Evolutionary conservation across 2,888 invertebrate genomes (phyloP).

Genomic region (Chouioia cunea): DNA sequence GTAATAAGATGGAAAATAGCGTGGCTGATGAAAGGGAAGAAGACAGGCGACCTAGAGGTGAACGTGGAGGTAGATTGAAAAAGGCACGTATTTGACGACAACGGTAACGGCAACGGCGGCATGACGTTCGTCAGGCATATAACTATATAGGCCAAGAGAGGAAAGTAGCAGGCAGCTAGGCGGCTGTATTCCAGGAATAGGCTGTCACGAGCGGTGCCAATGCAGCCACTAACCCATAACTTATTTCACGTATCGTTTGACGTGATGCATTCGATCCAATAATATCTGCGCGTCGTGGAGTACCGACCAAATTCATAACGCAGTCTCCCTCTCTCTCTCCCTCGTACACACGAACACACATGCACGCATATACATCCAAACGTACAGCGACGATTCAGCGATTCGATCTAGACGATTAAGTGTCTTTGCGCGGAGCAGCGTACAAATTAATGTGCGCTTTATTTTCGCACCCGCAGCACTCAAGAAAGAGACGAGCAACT

Average conservation of each 20-base stretch:
- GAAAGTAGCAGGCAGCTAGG: conserved; percentile 10
- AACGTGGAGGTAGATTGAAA: conserved; percentile 40
- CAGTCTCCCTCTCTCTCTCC: conserved; percentile 16
- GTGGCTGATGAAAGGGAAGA: conserved; percentile 30
- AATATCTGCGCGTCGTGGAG: conserved; percentile 61
- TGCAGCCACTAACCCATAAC: conserved; percentile 70
- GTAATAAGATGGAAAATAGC: conserved; percentile 46
- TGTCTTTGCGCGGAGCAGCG: conserved; percentile 54
- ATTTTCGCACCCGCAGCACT: conserved; percentile 39
- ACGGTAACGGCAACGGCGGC: too few relatives aligned
- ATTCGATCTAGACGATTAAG: conserved; percentile 64
- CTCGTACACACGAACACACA: conserved; percentile 35
- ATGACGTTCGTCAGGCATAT: conserved; percentile 46
- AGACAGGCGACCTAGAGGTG: background rate
- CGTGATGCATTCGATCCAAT: conserved; percentile 70
- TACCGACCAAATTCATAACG: conserved; percentile 59
- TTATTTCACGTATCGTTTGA: conserved; percentile 70
- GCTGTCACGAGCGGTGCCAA: conserved; percentile 68
- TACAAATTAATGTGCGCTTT: conserved; percentile 47
- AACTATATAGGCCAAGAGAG: conserved; percentile 51
- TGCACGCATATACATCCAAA: too few relatives aligned
- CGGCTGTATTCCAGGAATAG: conserved; percentile 68
- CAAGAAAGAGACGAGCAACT: background rate
- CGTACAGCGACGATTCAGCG: conserved; percentile 41
- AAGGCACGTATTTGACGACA: conserved; percentile 40